These are phyloP conservation scores for Microctenopoma steveboyesi DNA, from an alignment of 2,797 vertebrate species.

Conservation along the genomic window DNA sequence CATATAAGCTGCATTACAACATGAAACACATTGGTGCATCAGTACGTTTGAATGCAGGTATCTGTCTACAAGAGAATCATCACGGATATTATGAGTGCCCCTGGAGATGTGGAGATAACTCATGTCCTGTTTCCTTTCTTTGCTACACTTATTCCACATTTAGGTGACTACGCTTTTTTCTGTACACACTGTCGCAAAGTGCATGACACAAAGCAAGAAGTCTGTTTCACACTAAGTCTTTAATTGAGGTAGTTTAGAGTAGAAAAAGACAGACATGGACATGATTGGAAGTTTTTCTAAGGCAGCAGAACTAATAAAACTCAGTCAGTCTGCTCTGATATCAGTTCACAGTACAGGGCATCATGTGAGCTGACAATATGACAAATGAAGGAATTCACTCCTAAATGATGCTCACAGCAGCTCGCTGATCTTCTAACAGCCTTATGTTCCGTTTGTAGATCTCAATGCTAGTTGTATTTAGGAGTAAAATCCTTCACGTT, in stretches of 20 bases:
- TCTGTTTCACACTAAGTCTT: conserved; percentile 40
- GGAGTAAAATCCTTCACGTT: not conserved
- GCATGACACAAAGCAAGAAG: not conserved
- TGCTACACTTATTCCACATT: too few species aligned
- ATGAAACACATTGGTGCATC: too few species aligned
- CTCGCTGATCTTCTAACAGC: too few species aligned
- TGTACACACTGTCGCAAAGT: not conserved
- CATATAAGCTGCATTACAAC: too few species aligned
- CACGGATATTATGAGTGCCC: too few species aligned
- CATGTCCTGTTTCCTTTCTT: too few species aligned
- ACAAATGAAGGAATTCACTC: conserved; percentile 4
- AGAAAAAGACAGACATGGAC: conserved; percentile 49
- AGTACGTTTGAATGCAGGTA: too few species aligned
- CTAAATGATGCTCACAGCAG: not conserved
- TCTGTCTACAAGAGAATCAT: too few species aligned
- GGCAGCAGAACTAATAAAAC: conserved; percentile 78
- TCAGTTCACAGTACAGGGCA: conserved; percentile 8
- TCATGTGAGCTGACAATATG: not conserved
- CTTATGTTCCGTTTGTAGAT: not conserved
- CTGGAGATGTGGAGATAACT: too few species aligned
- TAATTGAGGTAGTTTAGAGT: conserved; percentile 83
- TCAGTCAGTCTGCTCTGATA: conserved; percentile 68
- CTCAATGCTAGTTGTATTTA: not conserved
- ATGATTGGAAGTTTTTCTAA: conserved; percentile 59
- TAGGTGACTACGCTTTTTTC: too few species aligned